phyloP scores from a whole-genome alignment of 1,140 invertebrate species.

The Cardiocondyla obscurior region DNA sequence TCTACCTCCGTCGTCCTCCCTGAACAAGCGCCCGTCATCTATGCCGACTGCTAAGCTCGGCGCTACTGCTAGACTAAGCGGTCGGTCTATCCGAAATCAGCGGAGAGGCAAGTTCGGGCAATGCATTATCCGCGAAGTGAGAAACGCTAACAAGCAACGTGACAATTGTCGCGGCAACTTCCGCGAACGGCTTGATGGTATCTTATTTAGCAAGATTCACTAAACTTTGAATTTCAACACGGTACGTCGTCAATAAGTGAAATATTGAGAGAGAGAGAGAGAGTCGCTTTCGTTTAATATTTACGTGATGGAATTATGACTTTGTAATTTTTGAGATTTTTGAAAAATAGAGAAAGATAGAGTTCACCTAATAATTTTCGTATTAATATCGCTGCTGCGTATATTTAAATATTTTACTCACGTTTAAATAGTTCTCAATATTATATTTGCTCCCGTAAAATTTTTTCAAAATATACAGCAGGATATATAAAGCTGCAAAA shows the following conservation, averaged over 20 bases:
- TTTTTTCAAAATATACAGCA: neutral
- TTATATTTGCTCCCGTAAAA: neutral
- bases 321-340: neutral
- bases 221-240: neutral
- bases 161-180: neutral
- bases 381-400: neutral
- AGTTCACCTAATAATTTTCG: neutral
- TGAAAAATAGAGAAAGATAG: too few relatives aligned
- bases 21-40: conserved; percentile 54
- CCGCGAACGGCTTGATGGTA: neutral
- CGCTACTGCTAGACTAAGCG: conserved; percentile 55
- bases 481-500: neutral
- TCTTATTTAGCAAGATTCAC: neutral
- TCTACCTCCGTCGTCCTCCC: conserved; percentile 12
- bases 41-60: conserved; percentile 50
- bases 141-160: conserved; percentile 5
- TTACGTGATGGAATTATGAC: neutral
- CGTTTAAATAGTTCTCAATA: neutral
- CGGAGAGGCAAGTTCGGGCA: conserved; percentile 27
- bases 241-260: neutral
- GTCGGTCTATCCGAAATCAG: conserved; percentile 31
- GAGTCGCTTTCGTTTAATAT: neutral
- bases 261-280: neutral
- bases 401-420: neutral
- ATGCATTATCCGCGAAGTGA: neutral